These are phyloP conservation scores for Eupsilia transversa DNA, from an alignment of 2,888 invertebrate genomes.

Conservation along the genomic window DNA sequence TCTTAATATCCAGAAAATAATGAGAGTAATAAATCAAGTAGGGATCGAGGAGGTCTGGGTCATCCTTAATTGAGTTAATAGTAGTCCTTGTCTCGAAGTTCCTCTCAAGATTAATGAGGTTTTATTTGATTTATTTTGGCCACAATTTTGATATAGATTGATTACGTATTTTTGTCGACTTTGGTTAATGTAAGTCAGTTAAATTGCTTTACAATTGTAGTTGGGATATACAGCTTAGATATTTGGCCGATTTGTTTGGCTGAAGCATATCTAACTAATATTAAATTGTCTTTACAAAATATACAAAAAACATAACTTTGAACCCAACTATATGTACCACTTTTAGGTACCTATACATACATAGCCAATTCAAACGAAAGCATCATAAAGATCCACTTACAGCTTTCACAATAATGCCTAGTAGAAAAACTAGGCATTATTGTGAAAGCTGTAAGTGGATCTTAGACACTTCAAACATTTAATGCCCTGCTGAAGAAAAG, in stretches of 20 bases:
- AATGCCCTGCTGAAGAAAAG: not conserved
- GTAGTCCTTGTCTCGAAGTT: slow-evolving; percentile 42
- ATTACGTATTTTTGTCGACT: slow-evolving; percentile 19
- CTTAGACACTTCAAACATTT: not conserved
- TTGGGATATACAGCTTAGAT: not conserved
- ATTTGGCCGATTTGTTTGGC: not conserved
- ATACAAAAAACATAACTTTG: not conserved
- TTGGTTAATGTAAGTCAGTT: not conserved
- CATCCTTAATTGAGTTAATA: slow-evolving; percentile 54
- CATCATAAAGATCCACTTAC: not conserved
- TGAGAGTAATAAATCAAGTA: slow-evolving; percentile 51
- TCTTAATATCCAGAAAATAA: slow-evolving; percentile 42
- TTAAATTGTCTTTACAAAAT: not conserved
- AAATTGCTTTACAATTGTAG: not conserved
- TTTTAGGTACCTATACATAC: not conserved
- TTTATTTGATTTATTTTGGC: slow-evolving; percentile 52
- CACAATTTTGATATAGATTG: slow-evolving; percentile 37
- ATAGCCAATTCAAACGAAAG: not conserved
- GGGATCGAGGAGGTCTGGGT: slow-evolving; percentile 33
- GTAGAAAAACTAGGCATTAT: no score
- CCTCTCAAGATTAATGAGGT: slow-evolving; percentile 51
- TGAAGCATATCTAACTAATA: not conserved
- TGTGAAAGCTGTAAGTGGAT: no score
- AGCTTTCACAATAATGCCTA: no score
- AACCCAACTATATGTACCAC: not conserved